A percentile compares a stretch with the other conserved stretches of the same genome.
phyloP scores from a whole-genome alignment of 2,797 vertebrate genomes.

The Xerus rutilus region DNA sequence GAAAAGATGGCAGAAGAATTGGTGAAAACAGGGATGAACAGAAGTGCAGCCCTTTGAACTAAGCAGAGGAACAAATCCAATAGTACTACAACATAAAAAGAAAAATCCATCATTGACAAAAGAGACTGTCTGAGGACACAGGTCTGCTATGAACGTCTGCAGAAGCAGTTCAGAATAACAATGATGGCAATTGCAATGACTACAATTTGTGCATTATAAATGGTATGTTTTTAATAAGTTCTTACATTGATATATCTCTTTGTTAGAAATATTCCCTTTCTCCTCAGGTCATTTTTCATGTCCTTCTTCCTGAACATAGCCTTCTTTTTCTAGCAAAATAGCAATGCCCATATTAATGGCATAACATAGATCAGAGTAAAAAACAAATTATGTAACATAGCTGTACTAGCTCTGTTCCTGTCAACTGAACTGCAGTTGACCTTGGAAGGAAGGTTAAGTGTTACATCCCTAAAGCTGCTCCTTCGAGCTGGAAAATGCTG shows the following conservation, averaged over 20 bases:
- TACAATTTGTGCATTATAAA: constrained; percentile 78
- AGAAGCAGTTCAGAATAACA: constrained; percentile 72
- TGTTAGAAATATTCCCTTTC: constrained; percentile 82
- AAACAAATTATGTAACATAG: constrained; percentile 75
- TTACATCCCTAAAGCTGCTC: constrained; percentile 27
- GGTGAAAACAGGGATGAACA: constrained; percentile 65
- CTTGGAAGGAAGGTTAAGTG: constrained; percentile 73
- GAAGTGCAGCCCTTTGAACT: constrained; percentile 55
- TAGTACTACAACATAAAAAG: constrained; percentile 67
- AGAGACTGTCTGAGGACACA: constrained; percentile 66
- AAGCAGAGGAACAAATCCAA: constrained; percentile 70
- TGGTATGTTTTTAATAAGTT: constrained; percentile 77
- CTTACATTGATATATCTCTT: constrained; percentile 84
- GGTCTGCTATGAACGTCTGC: constrained; percentile 65
- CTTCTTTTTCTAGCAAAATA: constrained; percentile 81
- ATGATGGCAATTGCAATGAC: constrained; percentile 33
- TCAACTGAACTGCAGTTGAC: constrained; percentile 55
- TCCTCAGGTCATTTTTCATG: constrained; percentile 75
- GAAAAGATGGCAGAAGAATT: constrained; percentile 70
- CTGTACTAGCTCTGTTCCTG: constrained; percentile 72
- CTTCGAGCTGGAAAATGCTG: background rate
- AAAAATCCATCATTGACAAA: constrained; percentile 75
- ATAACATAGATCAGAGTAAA: constrained; percentile 77
- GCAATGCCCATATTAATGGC: constrained; percentile 79
- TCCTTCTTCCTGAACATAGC: constrained; percentile 76